phyloP scores from a whole-genome alignment of 2,888 invertebrate genomes.

The Stratiomys singularior region DNA sequence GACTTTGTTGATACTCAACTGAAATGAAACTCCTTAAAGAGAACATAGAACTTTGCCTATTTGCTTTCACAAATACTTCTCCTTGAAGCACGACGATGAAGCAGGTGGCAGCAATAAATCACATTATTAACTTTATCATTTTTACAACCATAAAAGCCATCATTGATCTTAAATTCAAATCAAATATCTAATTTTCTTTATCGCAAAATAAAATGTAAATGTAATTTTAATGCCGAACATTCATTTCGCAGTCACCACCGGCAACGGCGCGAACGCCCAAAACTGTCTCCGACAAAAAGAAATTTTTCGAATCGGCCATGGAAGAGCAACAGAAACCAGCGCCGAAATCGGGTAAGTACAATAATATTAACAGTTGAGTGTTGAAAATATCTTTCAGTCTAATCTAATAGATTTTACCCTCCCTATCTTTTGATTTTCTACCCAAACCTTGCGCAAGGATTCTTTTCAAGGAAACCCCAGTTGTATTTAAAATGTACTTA shows the following conservation, averaged over 20 bases:
- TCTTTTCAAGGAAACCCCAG: too few relatives aligned
- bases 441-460: background rate
- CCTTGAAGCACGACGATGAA: too few relatives aligned
- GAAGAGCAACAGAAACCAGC: constrained; percentile 89
- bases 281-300: constrained; percentile 93
- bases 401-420: background rate
- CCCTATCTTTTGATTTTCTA: background rate
- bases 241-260: constrained; percentile 69
- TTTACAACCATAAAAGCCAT: too few relatives aligned
- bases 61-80: too few relatives aligned
- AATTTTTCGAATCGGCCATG: constrained; percentile 96
- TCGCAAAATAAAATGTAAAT: background rate
- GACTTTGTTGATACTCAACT: too few relatives aligned
- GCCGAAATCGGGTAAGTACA: constrained; percentile 78
- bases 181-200: too few relatives aligned
- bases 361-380: background rate
- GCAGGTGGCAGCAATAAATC: too few relatives aligned
- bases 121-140: too few relatives aligned
- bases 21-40: too few relatives aligned
- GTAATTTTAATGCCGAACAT: constrained; percentile 26
- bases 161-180: too few relatives aligned
- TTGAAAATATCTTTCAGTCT: background rate
- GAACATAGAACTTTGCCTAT: too few relatives aligned
- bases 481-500: too few relatives aligned
- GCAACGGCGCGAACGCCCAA: constrained; percentile 79